Percentiles rank a stretch among this genome's conserved stretches.
Conservation (phyloP, 2,797 vertebrate species). For the Artibeus lituratus region DNA sequence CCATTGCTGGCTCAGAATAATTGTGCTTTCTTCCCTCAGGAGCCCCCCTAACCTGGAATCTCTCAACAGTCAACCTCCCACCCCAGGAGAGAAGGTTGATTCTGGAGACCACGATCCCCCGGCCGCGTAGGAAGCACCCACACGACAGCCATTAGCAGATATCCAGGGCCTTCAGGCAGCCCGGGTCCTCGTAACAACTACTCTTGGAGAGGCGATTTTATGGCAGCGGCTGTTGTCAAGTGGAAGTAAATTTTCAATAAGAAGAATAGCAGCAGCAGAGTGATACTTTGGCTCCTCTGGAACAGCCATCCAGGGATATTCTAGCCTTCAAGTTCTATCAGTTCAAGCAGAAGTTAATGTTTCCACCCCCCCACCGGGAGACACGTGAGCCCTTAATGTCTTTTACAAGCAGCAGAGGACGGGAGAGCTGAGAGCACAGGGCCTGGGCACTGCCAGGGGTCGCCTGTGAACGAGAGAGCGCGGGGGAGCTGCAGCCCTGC, state of each 20-base stretch:
- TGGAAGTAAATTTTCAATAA: slow-evolving; percentile 64
- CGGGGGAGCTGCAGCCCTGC: background rate
- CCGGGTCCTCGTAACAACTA: background rate
- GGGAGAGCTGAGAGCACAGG: background rate
- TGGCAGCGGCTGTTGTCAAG: slow-evolving; percentile 25
- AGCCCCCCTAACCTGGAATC: background rate
- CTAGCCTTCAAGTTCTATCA: slow-evolving; percentile 1
- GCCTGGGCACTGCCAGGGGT: background rate
- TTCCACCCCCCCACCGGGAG: background rate
- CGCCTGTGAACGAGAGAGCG: background rate
- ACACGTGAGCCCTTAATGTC: slow-evolving; percentile 31
- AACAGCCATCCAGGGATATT: slow-evolving; percentile 42
- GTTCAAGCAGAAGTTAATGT: slow-evolving; percentile 25
- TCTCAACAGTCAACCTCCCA: background rate
- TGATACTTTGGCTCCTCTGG: background rate
- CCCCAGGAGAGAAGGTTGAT: background rate
- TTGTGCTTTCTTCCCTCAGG: background rate
- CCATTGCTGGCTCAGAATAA: background rate
- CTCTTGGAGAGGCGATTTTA: slow-evolving; percentile 8
- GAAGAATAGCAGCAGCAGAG: slow-evolving; percentile 35
- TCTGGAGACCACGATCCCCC: background rate
- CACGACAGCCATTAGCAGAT: background rate
- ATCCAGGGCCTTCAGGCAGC: background rate
- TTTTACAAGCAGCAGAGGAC: slow-evolving; percentile 46
- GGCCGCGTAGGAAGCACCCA: background rate